Conservation (phyloP, 2,113 vertebrate species). For the Tylochromis polylepis region DNA sequence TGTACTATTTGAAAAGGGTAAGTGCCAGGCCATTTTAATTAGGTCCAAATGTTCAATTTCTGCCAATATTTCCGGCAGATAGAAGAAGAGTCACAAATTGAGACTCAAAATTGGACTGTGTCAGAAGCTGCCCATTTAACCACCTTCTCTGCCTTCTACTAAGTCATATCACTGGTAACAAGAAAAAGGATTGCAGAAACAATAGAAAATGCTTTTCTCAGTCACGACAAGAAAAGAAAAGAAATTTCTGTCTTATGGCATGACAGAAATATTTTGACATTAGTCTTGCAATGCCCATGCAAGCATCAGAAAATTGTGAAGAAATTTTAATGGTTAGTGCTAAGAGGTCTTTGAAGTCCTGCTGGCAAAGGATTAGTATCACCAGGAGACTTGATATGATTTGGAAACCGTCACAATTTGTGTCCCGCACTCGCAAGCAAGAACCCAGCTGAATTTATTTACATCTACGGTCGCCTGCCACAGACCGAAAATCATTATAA, state of each 20-base stretch:
- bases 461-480: neutral
- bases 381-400: neutral
- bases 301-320: neutral
- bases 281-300: neutral
- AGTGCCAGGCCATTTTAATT: slow-evolving; percentile 43
- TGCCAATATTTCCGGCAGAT: neutral
- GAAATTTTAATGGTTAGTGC: neutral
- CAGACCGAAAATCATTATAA: neutral
- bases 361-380: neutral
- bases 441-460: neutral
- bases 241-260: neutral
- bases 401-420: neutral
- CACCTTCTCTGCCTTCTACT: neutral
- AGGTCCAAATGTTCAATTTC: slow-evolving; percentile 21
- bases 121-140: neutral
- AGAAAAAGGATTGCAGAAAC: neutral
- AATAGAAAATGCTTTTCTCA: no score
- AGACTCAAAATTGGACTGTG: neutral
- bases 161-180: neutral
- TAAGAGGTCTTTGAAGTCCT: neutral
- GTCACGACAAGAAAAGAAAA: neutral
- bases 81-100: neutral
- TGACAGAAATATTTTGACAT: neutral
- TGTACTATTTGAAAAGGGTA: slow-evolving; percentile 34
- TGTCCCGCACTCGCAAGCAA: neutral